These are phyloP conservation scores for Cottoperca gobio DNA, from an alignment of 2,797 vertebrate species.

Conservation along the genomic window DNA sequence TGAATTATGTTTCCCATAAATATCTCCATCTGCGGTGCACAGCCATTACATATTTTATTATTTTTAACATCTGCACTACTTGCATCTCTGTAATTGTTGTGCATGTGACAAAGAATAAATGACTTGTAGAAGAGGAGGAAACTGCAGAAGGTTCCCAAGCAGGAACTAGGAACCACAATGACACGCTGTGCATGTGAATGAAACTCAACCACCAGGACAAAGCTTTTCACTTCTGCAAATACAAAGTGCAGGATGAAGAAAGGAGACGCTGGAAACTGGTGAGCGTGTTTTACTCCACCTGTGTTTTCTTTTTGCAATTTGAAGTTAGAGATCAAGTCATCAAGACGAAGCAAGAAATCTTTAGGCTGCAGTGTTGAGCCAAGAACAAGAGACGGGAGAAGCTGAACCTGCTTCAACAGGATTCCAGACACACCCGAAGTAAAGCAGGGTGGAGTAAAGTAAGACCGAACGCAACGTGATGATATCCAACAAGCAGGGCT, in stretches of 20 bases:
- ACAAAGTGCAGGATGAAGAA: neutral
- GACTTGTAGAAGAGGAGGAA: neutral
- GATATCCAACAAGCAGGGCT: too few relatives aligned
- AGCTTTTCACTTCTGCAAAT: neutral
- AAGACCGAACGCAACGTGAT: too few relatives aligned
- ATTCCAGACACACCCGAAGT: slow-evolving; percentile 23
- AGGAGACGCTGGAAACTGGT: neutral
- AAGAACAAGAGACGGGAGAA: fast-evolving
- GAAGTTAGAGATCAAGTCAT: neutral
- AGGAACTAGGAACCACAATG: neutral
- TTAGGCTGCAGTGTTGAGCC: neutral
- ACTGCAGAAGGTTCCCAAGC: neutral
- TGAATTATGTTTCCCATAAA: too few relatives aligned
- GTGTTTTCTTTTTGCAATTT: neutral
- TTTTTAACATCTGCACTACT: too few relatives aligned
- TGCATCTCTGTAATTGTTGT: too few relatives aligned
- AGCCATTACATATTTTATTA: too few relatives aligned
- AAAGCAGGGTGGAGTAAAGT: neutral
- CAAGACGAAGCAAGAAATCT: neutral
- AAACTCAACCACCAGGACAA: neutral
- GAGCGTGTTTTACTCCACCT: neutral
- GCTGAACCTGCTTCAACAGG: neutral
- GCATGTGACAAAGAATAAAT: neutral
- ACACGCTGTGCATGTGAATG: neutral
- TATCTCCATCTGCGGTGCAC: too few relatives aligned